Conservation (phyloP, 2,888 invertebrate species). For the Rhogogaster chlorosoma region DNA sequence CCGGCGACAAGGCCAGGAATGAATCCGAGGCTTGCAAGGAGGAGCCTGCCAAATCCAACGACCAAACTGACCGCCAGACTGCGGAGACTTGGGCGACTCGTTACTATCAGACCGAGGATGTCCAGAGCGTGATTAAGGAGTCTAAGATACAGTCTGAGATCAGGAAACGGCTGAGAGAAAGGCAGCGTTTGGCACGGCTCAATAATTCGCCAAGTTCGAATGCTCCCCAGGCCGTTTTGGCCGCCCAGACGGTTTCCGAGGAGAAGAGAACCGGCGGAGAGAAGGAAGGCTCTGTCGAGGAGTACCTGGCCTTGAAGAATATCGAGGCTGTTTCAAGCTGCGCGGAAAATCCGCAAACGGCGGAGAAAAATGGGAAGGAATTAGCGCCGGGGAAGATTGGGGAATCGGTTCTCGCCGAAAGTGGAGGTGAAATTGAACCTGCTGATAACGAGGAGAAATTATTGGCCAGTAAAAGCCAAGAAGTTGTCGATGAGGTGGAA, state of each 20-base stretch:
- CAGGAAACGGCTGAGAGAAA: conserved; percentile 74
- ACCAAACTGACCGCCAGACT: neutral
- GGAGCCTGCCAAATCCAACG: neutral
- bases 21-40: conserved; percentile 7
- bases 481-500: neutral
- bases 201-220: conserved; percentile 67
- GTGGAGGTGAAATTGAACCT: neutral
- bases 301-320: conserved; percentile 73
- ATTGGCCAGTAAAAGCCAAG: neutral
- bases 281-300: conserved; percentile 72
- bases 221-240: neutral
- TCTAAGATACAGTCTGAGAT: conserved; percentile 77
- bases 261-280: conserved; percentile 52
- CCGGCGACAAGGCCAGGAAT: conserved; percentile 10
- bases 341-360: neutral
- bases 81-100: conserved; percentile 75
- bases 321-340: conserved; percentile 41
- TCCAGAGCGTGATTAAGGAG: conserved; percentile 75
- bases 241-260: conserved; percentile 31
- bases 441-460: neutral
- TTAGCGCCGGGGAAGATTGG: neutral
- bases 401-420: neutral
- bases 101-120: conserved; percentile 76
- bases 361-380: conserved; percentile 12
- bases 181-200: conserved; percentile 72